Conservation (phyloP, 53 echinoderm and acorn worm species). For the Hippasteria phrygiana region DNA sequence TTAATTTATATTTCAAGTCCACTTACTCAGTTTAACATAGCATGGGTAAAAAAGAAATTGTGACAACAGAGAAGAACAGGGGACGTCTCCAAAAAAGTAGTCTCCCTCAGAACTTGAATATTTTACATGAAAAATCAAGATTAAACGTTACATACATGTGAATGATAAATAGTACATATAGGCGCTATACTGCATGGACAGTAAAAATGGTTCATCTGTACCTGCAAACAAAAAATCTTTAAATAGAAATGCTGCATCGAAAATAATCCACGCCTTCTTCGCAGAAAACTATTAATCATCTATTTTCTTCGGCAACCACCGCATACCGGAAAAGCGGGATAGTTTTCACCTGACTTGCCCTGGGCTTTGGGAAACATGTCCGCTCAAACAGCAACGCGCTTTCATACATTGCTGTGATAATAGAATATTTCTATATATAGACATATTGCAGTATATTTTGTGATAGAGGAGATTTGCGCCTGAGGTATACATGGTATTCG, state of each 20-base stretch:
- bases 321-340: conserved; percentile 38
- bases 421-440: conserved; percentile 25
- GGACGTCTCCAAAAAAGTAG: too few relatives aligned
- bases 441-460: not conserved
- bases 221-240: too few relatives aligned
- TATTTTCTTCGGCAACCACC: not conserved
- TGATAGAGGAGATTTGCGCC: not conserved
- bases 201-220: too few relatives aligned
- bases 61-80: too few relatives aligned
- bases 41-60: too few relatives aligned
- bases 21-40: too few relatives aligned
- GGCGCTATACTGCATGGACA: too few relatives aligned
- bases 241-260: not conserved
- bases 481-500: not conserved
- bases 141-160: too few relatives aligned
- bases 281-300: not conserved
- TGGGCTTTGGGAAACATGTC: conserved; percentile 11
- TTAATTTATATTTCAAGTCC: too few relatives aligned
- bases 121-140: too few relatives aligned
- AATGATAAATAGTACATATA: too few relatives aligned
- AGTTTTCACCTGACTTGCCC: conserved; percentile 23
- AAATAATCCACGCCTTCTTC: not conserved
- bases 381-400: not conserved
- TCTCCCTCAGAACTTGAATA: too few relatives aligned
- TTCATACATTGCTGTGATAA: not conserved